Percentiles rank a stretch among this genome's conserved stretches.
phyloP scores from a whole-genome alignment of 2,113 vertebrate genomes.

The Myotis lucifugus region DNA sequence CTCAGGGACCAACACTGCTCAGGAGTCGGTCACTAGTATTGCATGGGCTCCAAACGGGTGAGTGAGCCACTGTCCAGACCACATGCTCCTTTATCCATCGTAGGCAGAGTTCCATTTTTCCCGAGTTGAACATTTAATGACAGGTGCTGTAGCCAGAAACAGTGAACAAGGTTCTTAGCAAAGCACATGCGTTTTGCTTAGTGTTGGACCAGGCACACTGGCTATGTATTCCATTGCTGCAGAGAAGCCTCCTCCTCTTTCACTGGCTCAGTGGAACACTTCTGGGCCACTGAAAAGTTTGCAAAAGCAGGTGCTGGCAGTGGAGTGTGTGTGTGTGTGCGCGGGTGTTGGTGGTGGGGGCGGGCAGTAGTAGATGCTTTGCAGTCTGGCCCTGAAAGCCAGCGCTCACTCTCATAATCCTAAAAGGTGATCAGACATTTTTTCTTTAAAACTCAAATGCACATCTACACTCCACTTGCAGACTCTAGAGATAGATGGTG shows the following conservation, averaged over 20 bases:
- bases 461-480: background rate
- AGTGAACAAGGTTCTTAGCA: background rate
- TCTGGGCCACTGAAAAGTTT: background rate
- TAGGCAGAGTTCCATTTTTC: background rate
- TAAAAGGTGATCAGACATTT: background rate
- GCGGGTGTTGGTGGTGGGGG: too few relatives aligned
- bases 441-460: background rate
- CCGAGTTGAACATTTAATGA: background rate
- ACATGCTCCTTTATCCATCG: background rate
- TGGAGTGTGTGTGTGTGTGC: fast-evolving
- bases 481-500: background rate
- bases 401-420: slow-evolving; percentile 69
- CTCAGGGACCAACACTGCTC: background rate
- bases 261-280: background rate
- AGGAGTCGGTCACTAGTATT: too few relatives aligned
- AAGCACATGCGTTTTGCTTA: background rate
- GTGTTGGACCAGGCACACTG: background rate
- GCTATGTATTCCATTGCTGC: background rate
- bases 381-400: slow-evolving; percentile 1
- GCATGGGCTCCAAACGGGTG: background rate
- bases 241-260: background rate
- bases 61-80: background rate
- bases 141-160: background rate
- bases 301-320: background rate
- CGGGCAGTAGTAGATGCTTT: slow-evolving; percentile 58